Conservation (phyloP, 1,140 invertebrate species). For the Cryptotermes secundus region DNA sequence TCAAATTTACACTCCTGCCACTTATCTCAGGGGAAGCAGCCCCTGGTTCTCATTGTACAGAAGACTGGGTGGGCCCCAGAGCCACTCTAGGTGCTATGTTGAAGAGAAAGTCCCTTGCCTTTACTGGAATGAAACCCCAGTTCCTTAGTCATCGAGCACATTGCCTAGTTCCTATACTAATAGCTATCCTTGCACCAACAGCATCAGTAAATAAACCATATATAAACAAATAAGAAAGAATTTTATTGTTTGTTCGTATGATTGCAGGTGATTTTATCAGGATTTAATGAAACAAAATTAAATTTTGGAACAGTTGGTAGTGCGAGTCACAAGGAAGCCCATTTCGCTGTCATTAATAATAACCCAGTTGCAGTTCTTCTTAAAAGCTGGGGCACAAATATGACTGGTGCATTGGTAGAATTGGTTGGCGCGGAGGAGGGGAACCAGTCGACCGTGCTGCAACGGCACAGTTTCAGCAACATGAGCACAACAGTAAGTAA, state of each 20-base stretch:
- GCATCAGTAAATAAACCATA: no score
- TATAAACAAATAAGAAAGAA: no score
- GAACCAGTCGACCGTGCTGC: conserved; percentile 53
- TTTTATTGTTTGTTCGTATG: neutral
- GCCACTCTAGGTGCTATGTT: no score
- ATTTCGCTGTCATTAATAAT: conserved; percentile 72
- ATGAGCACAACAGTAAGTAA: conserved; percentile 50
- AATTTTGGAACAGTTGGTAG: conserved; percentile 33
- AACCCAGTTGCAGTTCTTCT: conserved; percentile 73
- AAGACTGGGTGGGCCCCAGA: no score
- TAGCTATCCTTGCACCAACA: no score
- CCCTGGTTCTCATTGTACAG: no score
- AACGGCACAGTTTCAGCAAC: conserved; percentile 52
- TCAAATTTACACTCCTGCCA: no score
- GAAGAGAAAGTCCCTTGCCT: no score
- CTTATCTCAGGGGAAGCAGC: no score
- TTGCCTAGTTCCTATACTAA: no score
- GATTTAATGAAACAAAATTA: conserved; percentile 35
- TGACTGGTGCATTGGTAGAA: conserved; percentile 64
- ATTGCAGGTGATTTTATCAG: conserved; percentile 32
- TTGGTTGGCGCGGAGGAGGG: conserved; percentile 70
- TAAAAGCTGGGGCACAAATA: conserved; percentile 65
- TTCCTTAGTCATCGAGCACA: no score
- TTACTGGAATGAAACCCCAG: no score
- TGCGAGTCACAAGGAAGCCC: conserved; percentile 47